A percentile compares a stretch with the other conserved stretches of the same genome.
Evolutionary conservation across 2,797 vertebrate species (phyloP).

Genomic region (Acipenser oxyrinchus): DNA sequence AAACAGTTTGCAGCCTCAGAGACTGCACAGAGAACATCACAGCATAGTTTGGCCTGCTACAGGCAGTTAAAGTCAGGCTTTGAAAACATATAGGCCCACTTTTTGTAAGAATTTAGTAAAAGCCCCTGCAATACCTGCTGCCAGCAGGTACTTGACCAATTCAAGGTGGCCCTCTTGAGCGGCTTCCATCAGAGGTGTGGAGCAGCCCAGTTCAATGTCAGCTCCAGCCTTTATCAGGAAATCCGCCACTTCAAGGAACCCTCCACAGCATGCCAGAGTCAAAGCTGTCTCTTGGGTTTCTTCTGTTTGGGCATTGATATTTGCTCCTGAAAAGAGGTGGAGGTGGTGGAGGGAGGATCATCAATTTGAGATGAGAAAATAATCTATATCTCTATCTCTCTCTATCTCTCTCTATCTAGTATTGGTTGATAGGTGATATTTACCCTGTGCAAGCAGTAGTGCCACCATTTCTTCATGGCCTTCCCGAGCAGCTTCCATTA

Average conservation of each 20-base stretch:
- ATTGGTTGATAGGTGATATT: constrained; percentile 8
- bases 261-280: constrained; percentile 93
- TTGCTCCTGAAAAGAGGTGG: constrained; percentile 66
- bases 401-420: no score
- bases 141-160: constrained; percentile 92
- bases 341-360: not conserved
- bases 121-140: constrained; percentile 64
- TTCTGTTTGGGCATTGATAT: constrained; percentile 97
- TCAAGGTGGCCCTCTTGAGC: constrained; percentile 97
- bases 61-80: no score
- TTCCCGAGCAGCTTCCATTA: constrained; percentile 97
- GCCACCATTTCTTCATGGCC: constrained; percentile 98
- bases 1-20: no score
- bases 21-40: not conserved
- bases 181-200: constrained; percentile 96
- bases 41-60: not conserved
- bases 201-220: constrained; percentile 95
- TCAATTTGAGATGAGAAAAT: no score
- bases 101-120: not conserved
- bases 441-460: constrained; percentile 92
- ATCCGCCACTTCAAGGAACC: constrained; percentile 95
- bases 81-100: not conserved
- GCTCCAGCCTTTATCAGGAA: constrained; percentile 97
- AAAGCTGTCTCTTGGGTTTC: constrained; percentile 96
- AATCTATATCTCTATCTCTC: no score